Evolutionary conservation across 2,888 invertebrate species (phyloP).

Genomic region (Eumerus sabulonum): DNA sequence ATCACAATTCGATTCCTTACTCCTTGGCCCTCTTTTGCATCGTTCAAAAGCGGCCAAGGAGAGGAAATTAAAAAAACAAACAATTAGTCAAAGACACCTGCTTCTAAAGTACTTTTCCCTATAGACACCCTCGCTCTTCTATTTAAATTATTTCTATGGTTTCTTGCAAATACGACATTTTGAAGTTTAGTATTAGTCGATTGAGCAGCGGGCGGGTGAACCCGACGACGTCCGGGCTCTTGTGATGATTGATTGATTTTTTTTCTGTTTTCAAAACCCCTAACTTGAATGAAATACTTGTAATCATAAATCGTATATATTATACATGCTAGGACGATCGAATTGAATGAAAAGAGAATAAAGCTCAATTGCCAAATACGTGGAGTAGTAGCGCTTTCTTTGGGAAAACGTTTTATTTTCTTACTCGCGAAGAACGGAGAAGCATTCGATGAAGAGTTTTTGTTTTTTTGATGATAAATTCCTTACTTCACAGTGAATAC

Average conservation of each 20-base stretch:
- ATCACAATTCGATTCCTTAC: too few relatives aligned
- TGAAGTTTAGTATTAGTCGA: constrained; percentile 55
- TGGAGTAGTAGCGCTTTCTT: constrained; percentile 18
- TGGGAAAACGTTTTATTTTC: constrained; percentile 23
- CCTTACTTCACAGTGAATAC: too few relatives aligned
- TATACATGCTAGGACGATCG: constrained; percentile 22
- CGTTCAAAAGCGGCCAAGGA: too few relatives aligned
- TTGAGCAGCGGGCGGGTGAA: constrained; percentile 11
- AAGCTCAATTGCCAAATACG: constrained; percentile 36
- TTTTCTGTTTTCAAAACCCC: constrained; percentile 35
- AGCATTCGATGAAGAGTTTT: constrained; percentile 3
- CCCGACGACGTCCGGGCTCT: constrained; percentile 1
- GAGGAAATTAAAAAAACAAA: constrained; percentile 1
- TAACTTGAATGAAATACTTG: constrained; percentile 51
- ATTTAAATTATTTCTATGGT: constrained; percentile 42
- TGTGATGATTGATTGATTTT: constrained; percentile 17
- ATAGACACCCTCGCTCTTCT: constrained; percentile 14
- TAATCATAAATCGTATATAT: constrained; percentile 43
- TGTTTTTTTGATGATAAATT: too few relatives aligned
- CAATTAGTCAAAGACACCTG: constrained; percentile 29
- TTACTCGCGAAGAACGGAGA: too few relatives aligned
- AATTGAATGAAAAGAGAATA: constrained; percentile 17
- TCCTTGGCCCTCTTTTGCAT: too few relatives aligned
- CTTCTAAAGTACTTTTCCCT: constrained; percentile 41
- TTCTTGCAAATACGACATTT: constrained; percentile 46